A percentile compares a stretch with the other conserved stretches of the same genome.
These are phyloP conservation scores for Nematolebias whitei DNA, from an alignment of 2,113 vertebrate species.

Conservation along the genomic window DNA sequence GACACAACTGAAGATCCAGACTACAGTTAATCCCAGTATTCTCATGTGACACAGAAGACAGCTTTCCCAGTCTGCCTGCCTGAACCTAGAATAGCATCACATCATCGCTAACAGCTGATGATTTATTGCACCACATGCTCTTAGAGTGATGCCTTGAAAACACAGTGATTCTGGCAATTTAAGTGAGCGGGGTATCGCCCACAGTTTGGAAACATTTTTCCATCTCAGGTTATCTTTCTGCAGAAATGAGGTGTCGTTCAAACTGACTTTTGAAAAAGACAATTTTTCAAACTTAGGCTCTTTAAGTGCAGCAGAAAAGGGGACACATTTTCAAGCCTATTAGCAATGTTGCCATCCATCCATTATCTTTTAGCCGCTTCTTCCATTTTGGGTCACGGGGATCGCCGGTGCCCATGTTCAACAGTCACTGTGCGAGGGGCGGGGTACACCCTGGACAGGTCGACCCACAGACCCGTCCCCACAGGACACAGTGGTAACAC, in stretches of 20 bases:
- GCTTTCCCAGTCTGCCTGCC: constrained; percentile 36
- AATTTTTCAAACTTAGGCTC: not conserved
- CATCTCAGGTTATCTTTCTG: constrained; percentile 14
- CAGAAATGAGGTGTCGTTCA: constrained; percentile 1
- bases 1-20: constrained; percentile 1
- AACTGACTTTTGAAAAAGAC: not conserved
- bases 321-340: not conserved
- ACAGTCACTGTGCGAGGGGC: too few species aligned
- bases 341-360: not conserved
- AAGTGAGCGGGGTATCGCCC: constrained; percentile 11
- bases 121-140: constrained; percentile 22
- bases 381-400: too few species aligned
- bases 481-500: too few species aligned
- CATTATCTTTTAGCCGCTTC: too few species aligned
- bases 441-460: too few species aligned
- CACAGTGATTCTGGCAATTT: constrained; percentile 11
- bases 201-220: constrained; percentile 28
- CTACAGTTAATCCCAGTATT: constrained; percentile 35
- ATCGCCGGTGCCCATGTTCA: too few species aligned
- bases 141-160: constrained; percentile 26
- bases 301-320: not conserved
- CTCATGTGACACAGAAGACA: constrained; percentile 30
- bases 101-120: constrained; percentile 17
- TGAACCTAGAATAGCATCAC: constrained; percentile 21
- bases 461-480: too few species aligned